These are phyloP conservation scores for Pasiphila rectangulata DNA, from an alignment of 2,888 invertebrate species.

Conservation along the genomic window DNA sequence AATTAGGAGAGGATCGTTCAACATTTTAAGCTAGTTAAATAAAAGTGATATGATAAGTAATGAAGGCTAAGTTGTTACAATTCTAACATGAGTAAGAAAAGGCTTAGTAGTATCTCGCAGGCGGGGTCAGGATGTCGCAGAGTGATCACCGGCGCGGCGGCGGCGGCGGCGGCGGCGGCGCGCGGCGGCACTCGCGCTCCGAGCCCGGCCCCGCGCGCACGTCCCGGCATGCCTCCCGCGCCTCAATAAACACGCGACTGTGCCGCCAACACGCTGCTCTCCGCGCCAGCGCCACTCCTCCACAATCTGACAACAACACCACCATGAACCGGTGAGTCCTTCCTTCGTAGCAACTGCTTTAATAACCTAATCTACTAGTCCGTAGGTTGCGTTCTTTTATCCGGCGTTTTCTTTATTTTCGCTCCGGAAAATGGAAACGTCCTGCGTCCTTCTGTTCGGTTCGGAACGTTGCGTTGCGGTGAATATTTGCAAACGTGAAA, in stretches of 20 bases:
- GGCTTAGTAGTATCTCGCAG: background rate
- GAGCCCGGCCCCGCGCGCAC: conserved; percentile 61
- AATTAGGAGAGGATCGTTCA: too few relatives aligned
- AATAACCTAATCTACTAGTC: background rate
- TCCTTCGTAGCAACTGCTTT: conserved; percentile 1
- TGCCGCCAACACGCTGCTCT: conserved; percentile 49
- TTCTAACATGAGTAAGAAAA: too few relatives aligned
- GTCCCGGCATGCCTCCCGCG: conserved; percentile 53
- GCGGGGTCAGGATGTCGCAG: conserved; percentile 26
- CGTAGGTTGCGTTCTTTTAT: conserved; percentile 18
- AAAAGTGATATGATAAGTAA: too few relatives aligned
- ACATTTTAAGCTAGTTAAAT: too few relatives aligned
- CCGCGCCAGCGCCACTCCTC: conserved; percentile 29
- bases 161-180: conserved; percentile 30
- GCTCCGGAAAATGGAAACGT: conserved; percentile 47
- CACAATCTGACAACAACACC: conserved; percentile 28
- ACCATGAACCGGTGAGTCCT: conserved; percentile 52
- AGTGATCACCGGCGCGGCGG: conserved; percentile 27
- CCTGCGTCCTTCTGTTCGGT: conserved; percentile 35
- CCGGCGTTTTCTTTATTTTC: conserved; percentile 43
- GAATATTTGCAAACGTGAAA: conserved; percentile 27
- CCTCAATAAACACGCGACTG: conserved; percentile 46
- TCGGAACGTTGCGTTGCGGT: conserved; percentile 25
- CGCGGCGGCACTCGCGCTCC: conserved; percentile 58
- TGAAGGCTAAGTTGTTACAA: too few relatives aligned